Evolutionary conservation across 30 jellyfish, hydroid and myxozoan genomes (phyloP).

Genomic region (Aurelia aurita complex sp. Pacific): DNA sequence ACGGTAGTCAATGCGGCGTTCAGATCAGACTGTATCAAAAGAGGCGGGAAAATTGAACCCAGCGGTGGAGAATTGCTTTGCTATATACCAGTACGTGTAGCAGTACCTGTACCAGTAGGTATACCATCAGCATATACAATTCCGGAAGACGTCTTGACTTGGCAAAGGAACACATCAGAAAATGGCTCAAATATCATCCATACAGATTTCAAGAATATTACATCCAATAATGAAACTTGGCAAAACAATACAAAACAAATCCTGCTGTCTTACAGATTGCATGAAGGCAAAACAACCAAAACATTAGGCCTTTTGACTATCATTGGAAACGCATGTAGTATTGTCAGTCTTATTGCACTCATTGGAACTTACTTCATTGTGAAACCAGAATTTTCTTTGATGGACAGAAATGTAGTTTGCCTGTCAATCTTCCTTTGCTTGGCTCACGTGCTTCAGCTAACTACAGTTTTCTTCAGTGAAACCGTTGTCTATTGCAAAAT

Average conservation of each 20-base stretch:
- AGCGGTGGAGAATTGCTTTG: not conserved
- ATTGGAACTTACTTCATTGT: not conserved
- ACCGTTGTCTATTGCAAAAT: slow-evolving; percentile 19
- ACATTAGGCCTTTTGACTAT: not conserved
- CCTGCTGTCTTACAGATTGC: not conserved
- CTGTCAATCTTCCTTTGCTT: slow-evolving; percentile 11
- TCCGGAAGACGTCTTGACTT: too few species aligned
- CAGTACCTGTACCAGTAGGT: too few species aligned
- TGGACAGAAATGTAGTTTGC: slow-evolving; percentile 22
- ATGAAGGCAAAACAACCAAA: not conserved
- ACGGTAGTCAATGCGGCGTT: slow-evolving; percentile 14
- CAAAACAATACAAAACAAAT: not conserved
- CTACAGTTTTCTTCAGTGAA: not conserved
- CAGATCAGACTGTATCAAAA: slow-evolving; percentile 4
- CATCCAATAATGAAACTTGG: too few species aligned
- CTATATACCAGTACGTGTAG: too few species aligned
- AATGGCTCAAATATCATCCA: too few species aligned
- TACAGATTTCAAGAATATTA: too few species aligned
- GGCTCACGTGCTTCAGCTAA: slow-evolving; percentile 35
- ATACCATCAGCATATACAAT: too few species aligned
- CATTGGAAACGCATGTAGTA: slow-evolving; percentile 40
- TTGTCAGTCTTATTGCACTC: not conserved
- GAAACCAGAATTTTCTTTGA: slow-evolving; percentile 12
- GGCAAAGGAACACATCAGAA: too few species aligned
- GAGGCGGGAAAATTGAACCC: not conserved